Percentiles rank a stretch among this genome's conserved stretches.
These are phyloP conservation scores for Orthonevra nobilis DNA, from an alignment of 2,888 invertebrate genomes.

Conservation along the genomic window DNA sequence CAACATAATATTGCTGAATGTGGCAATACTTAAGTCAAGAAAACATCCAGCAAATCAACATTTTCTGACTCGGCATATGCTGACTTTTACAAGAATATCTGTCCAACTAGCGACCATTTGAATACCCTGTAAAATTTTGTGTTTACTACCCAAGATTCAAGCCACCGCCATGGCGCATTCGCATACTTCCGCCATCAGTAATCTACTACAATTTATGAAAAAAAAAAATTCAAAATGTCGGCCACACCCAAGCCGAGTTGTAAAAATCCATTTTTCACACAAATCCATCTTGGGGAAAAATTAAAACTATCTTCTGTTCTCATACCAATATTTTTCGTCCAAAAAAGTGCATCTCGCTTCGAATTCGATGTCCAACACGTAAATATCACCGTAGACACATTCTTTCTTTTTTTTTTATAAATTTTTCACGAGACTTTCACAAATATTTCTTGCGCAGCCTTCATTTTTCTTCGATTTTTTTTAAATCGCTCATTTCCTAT, in stretches of 20 bases:
- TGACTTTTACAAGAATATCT: too few relatives aligned
- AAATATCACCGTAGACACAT: conserved; percentile 45
- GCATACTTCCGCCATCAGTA: neutral
- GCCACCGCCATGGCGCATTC: neutral
- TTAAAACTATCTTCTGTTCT: conserved; percentile 22
- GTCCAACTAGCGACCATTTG: too few relatives aligned
- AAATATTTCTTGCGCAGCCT: conserved; percentile 48
- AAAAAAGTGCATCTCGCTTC: conserved; percentile 22
- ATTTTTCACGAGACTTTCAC: conserved; percentile 52
- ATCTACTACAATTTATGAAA: conserved; percentile 49
- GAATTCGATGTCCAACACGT: conserved; percentile 31
- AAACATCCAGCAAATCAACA: too few relatives aligned
- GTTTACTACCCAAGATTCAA: neutral
- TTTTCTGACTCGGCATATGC: too few relatives aligned
- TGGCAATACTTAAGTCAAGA: too few relatives aligned
- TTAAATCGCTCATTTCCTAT: conserved; percentile 31
- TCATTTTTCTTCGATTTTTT: conserved; percentile 15
- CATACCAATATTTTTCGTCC: conserved; percentile 57
- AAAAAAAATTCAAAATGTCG: conserved; percentile 18
- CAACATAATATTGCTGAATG: too few relatives aligned
- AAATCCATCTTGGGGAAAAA: conserved; percentile 5
- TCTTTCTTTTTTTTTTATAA: too few relatives aligned
- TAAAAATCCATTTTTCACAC: conserved; percentile 31
- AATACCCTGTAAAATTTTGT: conserved; percentile 25
- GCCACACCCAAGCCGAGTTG: conserved; percentile 41